Percentiles rank a stretch among this genome's conserved stretches.
These are phyloP conservation scores for Falco cherrug DNA, from an alignment of 2,797 vertebrate genomes.

Conservation along the genomic window DNA sequence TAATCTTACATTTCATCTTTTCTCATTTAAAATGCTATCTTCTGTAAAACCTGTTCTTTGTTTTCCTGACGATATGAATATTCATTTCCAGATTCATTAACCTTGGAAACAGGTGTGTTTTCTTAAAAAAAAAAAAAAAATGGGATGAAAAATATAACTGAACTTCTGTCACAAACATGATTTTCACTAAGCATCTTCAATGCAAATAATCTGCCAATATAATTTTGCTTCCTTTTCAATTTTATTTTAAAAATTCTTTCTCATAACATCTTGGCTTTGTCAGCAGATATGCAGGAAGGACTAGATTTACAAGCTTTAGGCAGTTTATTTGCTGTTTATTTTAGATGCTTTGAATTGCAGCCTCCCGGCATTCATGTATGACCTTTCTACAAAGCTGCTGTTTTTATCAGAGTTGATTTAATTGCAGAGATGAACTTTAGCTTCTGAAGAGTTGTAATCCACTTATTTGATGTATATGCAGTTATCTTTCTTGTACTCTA, in stretches of 20 bases:
- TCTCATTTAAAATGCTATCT: background rate
- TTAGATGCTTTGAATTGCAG: background rate
- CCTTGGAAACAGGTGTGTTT: background rate
- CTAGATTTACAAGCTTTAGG: background rate
- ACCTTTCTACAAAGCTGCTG: constrained; percentile 48
- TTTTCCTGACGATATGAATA: background rate
- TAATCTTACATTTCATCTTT: background rate
- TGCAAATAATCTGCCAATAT: background rate
- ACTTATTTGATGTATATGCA: background rate
- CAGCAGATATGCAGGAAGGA: background rate
- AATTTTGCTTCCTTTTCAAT: background rate
- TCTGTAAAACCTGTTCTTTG: background rate
- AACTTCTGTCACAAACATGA: background rate
- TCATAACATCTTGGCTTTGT: background rate
- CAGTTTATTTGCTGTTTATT: constrained; percentile 30
- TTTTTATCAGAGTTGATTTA: constrained; percentile 43
- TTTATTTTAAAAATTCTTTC: background rate
- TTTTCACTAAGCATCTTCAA: background rate
- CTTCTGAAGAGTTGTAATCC: constrained; percentile 44
- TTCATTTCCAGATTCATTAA: background rate
- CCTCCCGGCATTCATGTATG: background rate
- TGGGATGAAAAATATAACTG: background rate
- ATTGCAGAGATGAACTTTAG: constrained; percentile 66
- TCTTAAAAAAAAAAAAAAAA: background rate
- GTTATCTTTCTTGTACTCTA: background rate